phyloP scores from a whole-genome alignment of 1,140 invertebrate genomes.

The Subanguina moxae region DNA sequence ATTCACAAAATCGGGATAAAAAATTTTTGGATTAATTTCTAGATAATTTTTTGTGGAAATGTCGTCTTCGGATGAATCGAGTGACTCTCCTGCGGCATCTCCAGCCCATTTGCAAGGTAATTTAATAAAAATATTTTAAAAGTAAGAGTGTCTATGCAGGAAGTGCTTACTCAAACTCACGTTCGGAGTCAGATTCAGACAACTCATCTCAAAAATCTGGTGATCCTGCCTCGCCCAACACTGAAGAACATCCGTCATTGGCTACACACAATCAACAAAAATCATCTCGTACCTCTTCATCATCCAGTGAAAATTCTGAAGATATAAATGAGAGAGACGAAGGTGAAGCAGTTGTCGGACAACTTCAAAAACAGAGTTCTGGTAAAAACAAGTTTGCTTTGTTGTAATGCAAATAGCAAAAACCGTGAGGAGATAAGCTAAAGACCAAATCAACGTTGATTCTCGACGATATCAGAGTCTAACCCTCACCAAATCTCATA shows the following conservation, averaged over 20 bases:
- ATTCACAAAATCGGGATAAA: no score
- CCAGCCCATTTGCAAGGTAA: not conserved
- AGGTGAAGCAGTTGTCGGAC: not conserved
- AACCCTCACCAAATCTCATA: no score
- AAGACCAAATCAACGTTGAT: no score
- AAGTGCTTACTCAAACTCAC: not conserved
- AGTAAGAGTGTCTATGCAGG: not conserved
- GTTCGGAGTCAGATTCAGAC: not conserved
- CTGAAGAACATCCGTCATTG: not conserved
- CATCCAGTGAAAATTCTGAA: not conserved
- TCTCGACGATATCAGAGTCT: no score
- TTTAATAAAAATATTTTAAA: not conserved
- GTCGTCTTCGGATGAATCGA: slow-evolving; percentile 3
- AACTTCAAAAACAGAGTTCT: not conserved
- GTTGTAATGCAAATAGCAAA: not conserved
- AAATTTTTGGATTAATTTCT: no score
- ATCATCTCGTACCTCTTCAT: not conserved
- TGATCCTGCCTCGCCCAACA: not conserved
- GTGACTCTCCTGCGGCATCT: not conserved
- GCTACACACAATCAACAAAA: not conserved
- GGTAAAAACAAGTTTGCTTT: not conserved
- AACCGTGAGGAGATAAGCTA: no score
- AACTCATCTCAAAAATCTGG: not conserved
- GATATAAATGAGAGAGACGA: not conserved
- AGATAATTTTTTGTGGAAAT: no score